phyloP scores from a whole-genome alignment of 2,113 vertebrate species.

The Lepidothrix coronata region DNA sequence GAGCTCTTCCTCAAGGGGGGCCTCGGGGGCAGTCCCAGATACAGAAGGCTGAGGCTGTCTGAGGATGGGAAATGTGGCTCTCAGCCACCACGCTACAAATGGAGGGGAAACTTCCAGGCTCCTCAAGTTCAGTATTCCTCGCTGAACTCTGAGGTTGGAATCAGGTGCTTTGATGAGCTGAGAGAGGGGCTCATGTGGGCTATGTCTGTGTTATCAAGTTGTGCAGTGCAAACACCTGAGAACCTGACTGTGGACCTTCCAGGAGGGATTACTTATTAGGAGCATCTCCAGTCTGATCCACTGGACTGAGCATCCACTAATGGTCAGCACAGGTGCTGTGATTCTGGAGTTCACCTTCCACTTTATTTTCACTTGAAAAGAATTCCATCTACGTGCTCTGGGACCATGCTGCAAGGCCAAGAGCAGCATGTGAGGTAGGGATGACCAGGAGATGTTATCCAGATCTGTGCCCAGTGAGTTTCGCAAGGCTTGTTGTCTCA shows the following conservation, averaged over 20 bases:
- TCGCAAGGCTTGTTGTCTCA: not conserved
- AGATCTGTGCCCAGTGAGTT: not conserved
- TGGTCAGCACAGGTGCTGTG: not conserved
- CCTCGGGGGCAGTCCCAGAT: not conserved
- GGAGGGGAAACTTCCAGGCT: not conserved
- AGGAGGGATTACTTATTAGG: not conserved
- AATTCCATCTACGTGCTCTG: not conserved
- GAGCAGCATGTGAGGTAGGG: not conserved
- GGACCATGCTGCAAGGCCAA: not conserved
- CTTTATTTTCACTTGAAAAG: not conserved
- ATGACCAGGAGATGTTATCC: constrained; percentile 1
- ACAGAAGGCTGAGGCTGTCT: not conserved
- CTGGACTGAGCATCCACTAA: not conserved
- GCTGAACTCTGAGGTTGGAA: not conserved
- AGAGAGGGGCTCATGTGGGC: not conserved
- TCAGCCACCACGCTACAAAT: not conserved
- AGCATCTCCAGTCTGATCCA: not conserved
- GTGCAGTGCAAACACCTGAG: not conserved
- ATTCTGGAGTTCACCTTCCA: not conserved
- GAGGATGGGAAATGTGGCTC: not conserved
- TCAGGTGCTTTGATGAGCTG: not conserved
- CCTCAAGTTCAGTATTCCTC: not conserved
- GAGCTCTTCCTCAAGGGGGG: not conserved
- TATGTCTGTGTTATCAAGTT: not conserved
- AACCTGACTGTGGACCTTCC: not conserved